These are phyloP conservation scores for Epizoanthus ramosus DNA, from an alignment of 92 coral and sea anemone species.

Conservation along the genomic window DNA sequence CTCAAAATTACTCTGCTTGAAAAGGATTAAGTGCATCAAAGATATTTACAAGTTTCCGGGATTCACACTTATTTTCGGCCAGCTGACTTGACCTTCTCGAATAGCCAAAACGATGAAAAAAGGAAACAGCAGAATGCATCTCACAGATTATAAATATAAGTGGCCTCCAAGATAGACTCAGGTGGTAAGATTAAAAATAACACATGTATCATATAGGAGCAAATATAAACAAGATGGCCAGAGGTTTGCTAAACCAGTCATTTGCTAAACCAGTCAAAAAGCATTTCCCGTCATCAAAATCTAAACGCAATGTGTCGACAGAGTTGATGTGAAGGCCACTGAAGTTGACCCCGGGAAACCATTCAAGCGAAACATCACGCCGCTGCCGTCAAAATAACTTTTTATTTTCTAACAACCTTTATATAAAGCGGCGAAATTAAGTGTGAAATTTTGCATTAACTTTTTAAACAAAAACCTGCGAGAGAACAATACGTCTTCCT, in stretches of 20 bases:
- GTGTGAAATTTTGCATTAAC: slow-evolving; percentile 89
- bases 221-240: slow-evolving; percentile 27
- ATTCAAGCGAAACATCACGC: slow-evolving; percentile 46
- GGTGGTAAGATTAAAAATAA: slow-evolving; percentile 33
- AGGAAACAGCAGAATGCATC: slow-evolving; percentile 9
- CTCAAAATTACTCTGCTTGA: slow-evolving; percentile 31
- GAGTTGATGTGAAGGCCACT: slow-evolving; percentile 9
- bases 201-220: slow-evolving; percentile 16
- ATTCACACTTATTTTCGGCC: neutral
- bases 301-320: slow-evolving; percentile 43
- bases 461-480: slow-evolving; percentile 67
- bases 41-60: slow-evolving; percentile 20
- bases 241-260: slow-evolving; percentile 7
- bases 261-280: slow-evolving; percentile 5
- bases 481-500: slow-evolving; percentile 30
- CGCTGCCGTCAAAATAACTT: slow-evolving; percentile 39
- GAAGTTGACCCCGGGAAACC: slow-evolving; percentile 36
- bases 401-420: slow-evolving; percentile 58
- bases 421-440: slow-evolving; percentile 76
- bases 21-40: slow-evolving; percentile 27
- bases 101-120: slow-evolving; percentile 3
- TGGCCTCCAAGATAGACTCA: slow-evolving; percentile 19
- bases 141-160: slow-evolving; percentile 3
- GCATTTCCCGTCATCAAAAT: slow-evolving; percentile 22
- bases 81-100: neutral